Percentiles rank a stretch among this genome's conserved stretches.
Conservation (phyloP, 2,888 invertebrate genomes). For the Ornithoptera priamus region DNA sequence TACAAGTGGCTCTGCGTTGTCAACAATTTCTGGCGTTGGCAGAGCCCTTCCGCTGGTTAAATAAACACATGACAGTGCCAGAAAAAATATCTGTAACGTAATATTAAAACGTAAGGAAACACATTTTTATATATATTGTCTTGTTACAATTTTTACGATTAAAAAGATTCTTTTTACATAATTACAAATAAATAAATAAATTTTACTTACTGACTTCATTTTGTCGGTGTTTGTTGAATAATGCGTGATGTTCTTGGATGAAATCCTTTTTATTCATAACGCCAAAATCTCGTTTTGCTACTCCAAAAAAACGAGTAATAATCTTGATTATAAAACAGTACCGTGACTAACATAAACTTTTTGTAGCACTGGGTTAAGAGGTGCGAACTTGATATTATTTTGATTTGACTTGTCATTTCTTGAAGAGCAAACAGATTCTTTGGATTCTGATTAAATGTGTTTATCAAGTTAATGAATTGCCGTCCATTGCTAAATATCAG, state of each 20-base stretch:
- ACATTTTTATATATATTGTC: too few species aligned
- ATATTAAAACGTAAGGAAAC: not conserved
- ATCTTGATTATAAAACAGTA: slow-evolving; percentile 12
- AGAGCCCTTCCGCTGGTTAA: slow-evolving; percentile 5
- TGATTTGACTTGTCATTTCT: not conserved
- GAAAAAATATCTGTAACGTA: slow-evolving; percentile 3
- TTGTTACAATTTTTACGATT: too few species aligned
- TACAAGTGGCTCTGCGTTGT: slow-evolving; percentile 11
- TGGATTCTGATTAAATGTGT: too few species aligned
- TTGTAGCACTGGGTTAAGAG: not conserved
- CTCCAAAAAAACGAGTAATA: slow-evolving; percentile 17
- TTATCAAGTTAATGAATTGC: too few species aligned
- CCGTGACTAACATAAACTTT: slow-evolving; percentile 9
- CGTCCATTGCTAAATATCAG: too few species aligned
- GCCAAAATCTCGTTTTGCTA: slow-evolving; percentile 14
- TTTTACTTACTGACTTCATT: slow-evolving; percentile 24
- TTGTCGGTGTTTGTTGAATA: slow-evolving; percentile 7
- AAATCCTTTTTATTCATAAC: slow-evolving; percentile 23
- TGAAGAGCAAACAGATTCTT: too few species aligned
- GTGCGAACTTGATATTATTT: not conserved
- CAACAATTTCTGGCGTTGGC: slow-evolving; percentile 5
- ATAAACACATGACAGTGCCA: slow-evolving; percentile 6
- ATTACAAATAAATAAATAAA: not conserved
- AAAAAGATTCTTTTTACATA: too few species aligned
- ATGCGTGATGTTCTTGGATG: slow-evolving; percentile 9